phyloP scores from a whole-genome alignment of 2,797 vertebrate species.

The Rhynchotus rufescens region DNA sequence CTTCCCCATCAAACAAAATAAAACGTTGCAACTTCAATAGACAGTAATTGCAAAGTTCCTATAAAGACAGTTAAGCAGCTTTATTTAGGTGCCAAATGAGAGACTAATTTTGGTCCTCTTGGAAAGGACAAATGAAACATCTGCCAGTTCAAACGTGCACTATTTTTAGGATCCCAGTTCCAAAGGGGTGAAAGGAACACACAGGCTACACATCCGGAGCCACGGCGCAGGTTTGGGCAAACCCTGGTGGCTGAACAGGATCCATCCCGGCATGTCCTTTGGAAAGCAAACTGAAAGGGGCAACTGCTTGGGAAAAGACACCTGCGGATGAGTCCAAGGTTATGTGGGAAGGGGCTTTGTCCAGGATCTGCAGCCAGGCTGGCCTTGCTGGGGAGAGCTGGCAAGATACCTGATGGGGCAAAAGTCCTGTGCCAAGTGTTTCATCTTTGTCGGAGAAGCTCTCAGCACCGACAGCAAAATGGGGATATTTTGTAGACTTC shows the following conservation, averaged over 20 bases:
- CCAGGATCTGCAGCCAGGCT: background rate
- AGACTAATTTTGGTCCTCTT: conserved; percentile 79
- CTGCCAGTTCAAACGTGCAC: conserved; percentile 77
- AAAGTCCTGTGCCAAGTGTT: background rate
- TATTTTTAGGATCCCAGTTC: conserved; percentile 78
- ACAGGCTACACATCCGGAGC: background rate
- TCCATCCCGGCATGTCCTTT: background rate
- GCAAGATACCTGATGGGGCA: background rate
- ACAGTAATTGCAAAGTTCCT: conserved; percentile 71
- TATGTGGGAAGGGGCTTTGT: background rate
- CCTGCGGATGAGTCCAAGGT: background rate
- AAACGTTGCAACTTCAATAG: conserved; percentile 49
- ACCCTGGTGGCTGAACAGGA: background rate
- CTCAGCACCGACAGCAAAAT: background rate
- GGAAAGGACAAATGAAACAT: conserved; percentile 80
- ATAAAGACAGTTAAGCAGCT: conserved; percentile 72
- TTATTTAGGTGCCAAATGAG: conserved; percentile 81
- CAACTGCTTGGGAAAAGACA: background rate
- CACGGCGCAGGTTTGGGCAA: background rate
- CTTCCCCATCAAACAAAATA: conserved; percentile 28
- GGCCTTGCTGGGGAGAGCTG: background rate
- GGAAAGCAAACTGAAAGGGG: background rate
- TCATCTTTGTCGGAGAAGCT: fast-evolving
- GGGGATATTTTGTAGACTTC: background rate
- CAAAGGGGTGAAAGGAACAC: conserved; percentile 21